phyloP scores from a whole-genome alignment of 2,888 invertebrate species.

The Sesia apiformis region DNA sequence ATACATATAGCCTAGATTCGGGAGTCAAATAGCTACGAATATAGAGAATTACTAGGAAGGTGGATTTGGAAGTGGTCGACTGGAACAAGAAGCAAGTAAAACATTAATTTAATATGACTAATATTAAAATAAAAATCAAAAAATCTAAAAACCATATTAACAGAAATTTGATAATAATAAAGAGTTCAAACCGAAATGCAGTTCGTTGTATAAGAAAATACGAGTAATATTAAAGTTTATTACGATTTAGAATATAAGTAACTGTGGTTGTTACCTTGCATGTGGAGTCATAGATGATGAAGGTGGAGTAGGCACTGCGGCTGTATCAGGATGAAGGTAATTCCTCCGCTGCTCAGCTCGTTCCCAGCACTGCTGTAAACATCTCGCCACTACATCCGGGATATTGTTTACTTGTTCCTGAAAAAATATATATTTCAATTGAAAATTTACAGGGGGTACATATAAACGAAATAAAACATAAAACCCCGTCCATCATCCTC shows the following conservation, averaged over 20 bases:
- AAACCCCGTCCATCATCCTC: no score
- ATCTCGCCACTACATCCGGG: conserved; percentile 87
- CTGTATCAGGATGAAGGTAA: conserved; percentile 91
- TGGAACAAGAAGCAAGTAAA: background rate
- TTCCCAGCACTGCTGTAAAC: conserved; percentile 84
- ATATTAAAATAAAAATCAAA: no score
- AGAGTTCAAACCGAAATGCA: no score
- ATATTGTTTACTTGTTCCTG: conserved; percentile 88
- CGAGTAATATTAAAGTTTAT: no score
- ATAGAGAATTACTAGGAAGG: background rate
- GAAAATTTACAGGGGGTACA: background rate
- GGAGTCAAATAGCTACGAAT: background rate
- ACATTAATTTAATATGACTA: background rate
- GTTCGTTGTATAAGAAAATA: background rate
- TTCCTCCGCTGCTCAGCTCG: conserved; percentile 87
- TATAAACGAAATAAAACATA: background rate
- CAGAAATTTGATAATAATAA: no score
- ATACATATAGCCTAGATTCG: no score
- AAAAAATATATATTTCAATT: conserved; percentile 9
- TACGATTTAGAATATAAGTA: no score
- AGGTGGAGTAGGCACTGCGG: conserved; percentile 76
- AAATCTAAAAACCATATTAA: no score
- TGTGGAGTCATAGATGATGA: conserved; percentile 74
- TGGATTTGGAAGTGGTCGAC: background rate
- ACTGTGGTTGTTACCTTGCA: conserved; percentile 54